Evolutionary conservation across 2,888 invertebrate species (phyloP), one percentile per base, ranked within the genome.

Genomic region (Horisme vitalbata): DNA sequence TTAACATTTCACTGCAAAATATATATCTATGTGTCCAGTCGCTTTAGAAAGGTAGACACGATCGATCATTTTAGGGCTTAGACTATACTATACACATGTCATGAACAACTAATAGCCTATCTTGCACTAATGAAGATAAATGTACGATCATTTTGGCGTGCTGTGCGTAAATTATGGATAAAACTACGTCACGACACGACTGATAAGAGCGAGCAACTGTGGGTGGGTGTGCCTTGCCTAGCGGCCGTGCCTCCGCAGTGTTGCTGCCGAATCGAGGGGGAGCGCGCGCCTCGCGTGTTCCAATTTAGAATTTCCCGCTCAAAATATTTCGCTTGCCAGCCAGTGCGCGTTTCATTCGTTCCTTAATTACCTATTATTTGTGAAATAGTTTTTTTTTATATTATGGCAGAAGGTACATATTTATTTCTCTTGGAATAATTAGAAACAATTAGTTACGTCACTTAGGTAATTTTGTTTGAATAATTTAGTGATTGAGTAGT

Each of bases 241-340:
- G 2, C 11, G 11, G 78, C 75, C 79, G 81, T 63, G 75, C 74
- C 75, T 70, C 74, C 50, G 37, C 78, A 82, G 81, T 82, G 36
- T 47, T 26, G 46, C 41, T 58, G 36, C 26, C 41, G 39, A 35
- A 60, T 66, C 61, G 57, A 63, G 66, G 61, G 68, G 50, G 64
- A 62, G 60, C 61, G 65, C 68, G 60, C 59, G 74, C 41, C 55
- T 63, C 27, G 27, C 38, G 51, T 35, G 36, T 61, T 65, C 48
- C 21, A 21, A 24, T 53, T 52, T 60, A 39, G n/a, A 57, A 54
- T 63, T 68, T 65, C 53, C 41, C 62, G 62, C 62, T 52, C 28
- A 53, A 53, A 36, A 46, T 11, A 20, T 41, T 53, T 41, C 49
- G 24, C 26, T 53, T 55, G 24, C 33, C 35, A 31, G 57, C 59